Evolutionary conservation across 1,140 invertebrate genomes (phyloP), one percentile per base, ranked within the genome.

Genomic region (Drosophila leontia): DNA sequence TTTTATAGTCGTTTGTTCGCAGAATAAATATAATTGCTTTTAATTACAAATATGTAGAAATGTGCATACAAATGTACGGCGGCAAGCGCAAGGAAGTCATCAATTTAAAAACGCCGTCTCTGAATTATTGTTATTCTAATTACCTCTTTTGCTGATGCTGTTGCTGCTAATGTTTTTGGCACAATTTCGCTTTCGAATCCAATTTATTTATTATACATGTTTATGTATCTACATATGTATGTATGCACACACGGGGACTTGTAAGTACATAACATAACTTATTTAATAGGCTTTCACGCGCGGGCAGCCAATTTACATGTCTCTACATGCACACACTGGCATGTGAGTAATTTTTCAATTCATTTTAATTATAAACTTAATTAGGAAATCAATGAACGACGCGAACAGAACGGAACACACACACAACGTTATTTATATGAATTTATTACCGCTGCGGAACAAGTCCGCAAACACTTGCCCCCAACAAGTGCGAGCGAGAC

Each of bases 291-390:
- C 63, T 70, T 71, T 78, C 64, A 75, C 74, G 71, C 81, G 42
- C 57, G 60, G 72, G 45, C 56, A 60, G 17, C 62, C 74, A 85
- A 72, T 90, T 82, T 80, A 90, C 75, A 91, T 79, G 65, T 71
- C 42, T 47, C 48, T 55, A 61, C 56, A 48, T 61, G 57, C 32
- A 45, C 48, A 42, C 64, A 63, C 53, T 34, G 50, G 64, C 79
- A 77, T 81, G 84, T 63, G 72, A 84, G 87, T 92, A 92, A 92
- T 92, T 92, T 92, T 92, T 92, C 91, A 92, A 92, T 92, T 92
- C 92, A 92, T 92, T 92, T 92, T 92, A 92, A 92, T 92, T 92
- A 92, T 92, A 92, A 92, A 92, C 91, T 92, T 92, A 92, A 92
- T 92, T 92, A 92, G 91, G 91, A 92, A 92, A 92, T 88, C 88